phyloP scores from a whole-genome alignment of 2,888 invertebrate species.

The Latrodectus hesperus region DNA sequence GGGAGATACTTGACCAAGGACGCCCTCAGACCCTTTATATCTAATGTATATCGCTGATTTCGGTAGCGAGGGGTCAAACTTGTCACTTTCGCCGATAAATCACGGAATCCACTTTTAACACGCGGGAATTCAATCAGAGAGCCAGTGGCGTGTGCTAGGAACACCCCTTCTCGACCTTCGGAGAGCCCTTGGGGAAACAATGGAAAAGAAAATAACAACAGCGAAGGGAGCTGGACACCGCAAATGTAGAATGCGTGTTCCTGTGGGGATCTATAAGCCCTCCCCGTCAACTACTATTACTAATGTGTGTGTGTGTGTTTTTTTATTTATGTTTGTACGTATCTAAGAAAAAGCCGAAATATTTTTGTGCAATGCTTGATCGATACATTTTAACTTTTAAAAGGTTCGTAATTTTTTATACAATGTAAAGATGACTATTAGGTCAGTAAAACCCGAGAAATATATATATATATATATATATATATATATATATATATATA shows the following conservation, averaged over 20 bases:
- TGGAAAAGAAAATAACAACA: neutral
- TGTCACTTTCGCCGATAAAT: conserved; percentile 54
- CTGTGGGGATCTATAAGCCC: neutral
- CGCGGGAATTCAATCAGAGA: conserved; percentile 48
- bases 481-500: too few species aligned
- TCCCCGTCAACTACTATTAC: too few species aligned
- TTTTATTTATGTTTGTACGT: too few species aligned
- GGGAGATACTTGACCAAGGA: conserved; percentile 20
- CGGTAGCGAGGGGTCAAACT: conserved; percentile 13
- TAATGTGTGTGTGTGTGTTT: too few species aligned
- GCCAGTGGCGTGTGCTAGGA: neutral
- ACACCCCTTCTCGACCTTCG: neutral
- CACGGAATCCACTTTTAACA: conserved; percentile 52
- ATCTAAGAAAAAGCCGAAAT: too few species aligned
- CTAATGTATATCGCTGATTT: conserved; percentile 36
- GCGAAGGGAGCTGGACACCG: conserved; percentile 8
- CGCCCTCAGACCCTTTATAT: conserved; percentile 11
- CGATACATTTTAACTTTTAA: too few species aligned
- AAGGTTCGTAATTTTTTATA: too few species aligned
- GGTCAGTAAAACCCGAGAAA: too few species aligned
- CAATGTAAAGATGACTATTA: too few species aligned
- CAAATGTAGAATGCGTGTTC: conserved; percentile 47
- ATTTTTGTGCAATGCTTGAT: too few species aligned
- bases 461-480: too few species aligned
- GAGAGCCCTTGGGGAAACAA: neutral